Percentiles rank a stretch among this genome's conserved stretches.
These are phyloP conservation scores for Stegophylla sp. DNA, from an alignment of 2,888 invertebrate species.

Conservation along the genomic window DNA sequence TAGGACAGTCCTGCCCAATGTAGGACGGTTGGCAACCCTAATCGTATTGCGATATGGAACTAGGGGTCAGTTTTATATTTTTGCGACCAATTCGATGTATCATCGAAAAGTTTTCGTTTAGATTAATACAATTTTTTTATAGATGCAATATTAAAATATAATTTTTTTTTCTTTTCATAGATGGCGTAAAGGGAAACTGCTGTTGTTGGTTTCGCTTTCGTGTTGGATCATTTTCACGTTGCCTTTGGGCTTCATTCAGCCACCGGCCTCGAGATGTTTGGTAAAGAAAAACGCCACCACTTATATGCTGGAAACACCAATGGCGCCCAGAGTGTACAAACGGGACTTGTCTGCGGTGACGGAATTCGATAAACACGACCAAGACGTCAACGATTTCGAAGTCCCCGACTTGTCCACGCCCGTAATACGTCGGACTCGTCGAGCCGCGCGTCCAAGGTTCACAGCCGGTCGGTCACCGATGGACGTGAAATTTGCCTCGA, in stretches of 20 bases:
- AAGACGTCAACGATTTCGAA: slow-evolving; percentile 29
- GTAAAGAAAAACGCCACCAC: slow-evolving; percentile 70
- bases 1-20: too few species aligned
- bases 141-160: not conserved
- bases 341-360: slow-evolving; percentile 63
- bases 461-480: slow-evolving; percentile 75
- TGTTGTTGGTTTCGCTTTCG: slow-evolving; percentile 86
- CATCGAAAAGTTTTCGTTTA: not conserved
- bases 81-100: not conserved
- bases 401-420: slow-evolving; percentile 61
- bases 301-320: slow-evolving; percentile 72
- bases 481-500: slow-evolving; percentile 76
- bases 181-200: slow-evolving; percentile 84
- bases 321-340: slow-evolving; percentile 66
- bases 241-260: slow-evolving; percentile 93
- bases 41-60: too few species aligned
- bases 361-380: not conserved
- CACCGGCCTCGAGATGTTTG: slow-evolving; percentile 85
- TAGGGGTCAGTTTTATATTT: too few species aligned
- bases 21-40: too few species aligned
- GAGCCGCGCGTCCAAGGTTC: slow-evolving; percentile 64
- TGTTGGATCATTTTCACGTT: slow-evolving; percentile 98
- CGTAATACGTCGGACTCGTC: slow-evolving; percentile 63
- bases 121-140: not conserved
- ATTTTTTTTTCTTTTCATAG: slow-evolving; percentile 64